Evolutionary conservation across 2,113 vertebrate species (phyloP).

Genomic region (Ailurus styani): DNA sequence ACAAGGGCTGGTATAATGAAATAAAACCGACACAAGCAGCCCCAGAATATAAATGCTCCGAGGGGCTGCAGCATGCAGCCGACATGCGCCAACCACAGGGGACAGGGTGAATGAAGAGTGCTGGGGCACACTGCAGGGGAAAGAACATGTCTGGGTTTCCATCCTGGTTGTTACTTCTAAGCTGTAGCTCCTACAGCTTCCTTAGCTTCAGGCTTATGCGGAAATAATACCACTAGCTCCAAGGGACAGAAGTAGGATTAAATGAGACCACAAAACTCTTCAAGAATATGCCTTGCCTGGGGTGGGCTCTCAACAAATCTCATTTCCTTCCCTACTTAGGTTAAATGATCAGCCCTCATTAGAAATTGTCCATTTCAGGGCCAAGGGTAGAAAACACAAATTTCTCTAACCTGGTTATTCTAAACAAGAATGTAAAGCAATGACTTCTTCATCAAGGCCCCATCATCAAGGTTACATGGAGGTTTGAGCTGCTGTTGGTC

Average conservation of each 20-base stretch:
- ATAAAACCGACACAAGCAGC: not conserved
- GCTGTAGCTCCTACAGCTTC: not conserved
- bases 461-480: not conserved
- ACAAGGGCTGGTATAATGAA: not conserved
- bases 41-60: not conserved
- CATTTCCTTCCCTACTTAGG: not conserved
- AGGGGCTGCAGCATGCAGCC: not conserved
- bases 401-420: conserved; percentile 1
- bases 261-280: conserved; percentile 8
- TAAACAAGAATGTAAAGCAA: not conserved
- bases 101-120: not conserved
- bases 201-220: not conserved
- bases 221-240: not conserved
- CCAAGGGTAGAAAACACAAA: not conserved
- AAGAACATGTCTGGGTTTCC: not conserved
- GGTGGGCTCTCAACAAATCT: not conserved
- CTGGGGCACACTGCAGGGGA: not conserved
- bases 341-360: not conserved
- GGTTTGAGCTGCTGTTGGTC: not conserved
- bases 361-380: conserved; percentile 11
- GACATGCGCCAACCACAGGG: not conserved
- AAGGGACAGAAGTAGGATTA: not conserved
- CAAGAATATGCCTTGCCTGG: not conserved
- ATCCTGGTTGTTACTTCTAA: not conserved
- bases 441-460: not conserved